Evolutionary conservation across 2,797 vertebrate species (phyloP).

Genomic region (Myotis planiceps): DNA sequence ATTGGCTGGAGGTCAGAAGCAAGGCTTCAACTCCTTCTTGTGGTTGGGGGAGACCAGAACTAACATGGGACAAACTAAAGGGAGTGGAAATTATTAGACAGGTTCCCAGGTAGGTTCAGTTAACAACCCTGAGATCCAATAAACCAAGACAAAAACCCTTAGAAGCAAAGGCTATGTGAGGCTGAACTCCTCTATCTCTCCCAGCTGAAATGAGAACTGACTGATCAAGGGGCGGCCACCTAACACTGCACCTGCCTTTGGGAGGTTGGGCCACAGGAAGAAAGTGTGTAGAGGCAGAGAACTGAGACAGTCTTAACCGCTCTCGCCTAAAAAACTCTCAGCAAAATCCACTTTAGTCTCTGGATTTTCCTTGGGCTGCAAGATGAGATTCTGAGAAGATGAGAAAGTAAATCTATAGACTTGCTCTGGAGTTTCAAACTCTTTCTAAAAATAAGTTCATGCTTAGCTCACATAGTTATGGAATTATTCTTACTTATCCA

Average conservation of each 20-base stretch:
- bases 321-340: background rate
- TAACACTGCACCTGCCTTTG: background rate
- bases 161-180: background rate
- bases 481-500: background rate
- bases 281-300: background rate
- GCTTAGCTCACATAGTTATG: background rate
- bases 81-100: background rate
- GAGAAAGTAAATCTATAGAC: background rate
- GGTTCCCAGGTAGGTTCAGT: background rate
- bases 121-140: background rate
- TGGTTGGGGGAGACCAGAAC: background rate
- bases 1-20: background rate
- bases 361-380: background rate
- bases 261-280: background rate
- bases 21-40: background rate
- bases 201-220: background rate
- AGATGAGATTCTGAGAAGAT: conserved; percentile 1
- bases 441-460: background rate
- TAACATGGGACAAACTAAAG: background rate
- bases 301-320: background rate
- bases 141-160: background rate
- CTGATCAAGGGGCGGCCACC: background rate
- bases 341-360: background rate
- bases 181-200: background rate
- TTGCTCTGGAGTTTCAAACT: background rate